phyloP scores from a whole-genome alignment of 2,113 vertebrate genomes.

The Peromyscus californicus region DNA sequence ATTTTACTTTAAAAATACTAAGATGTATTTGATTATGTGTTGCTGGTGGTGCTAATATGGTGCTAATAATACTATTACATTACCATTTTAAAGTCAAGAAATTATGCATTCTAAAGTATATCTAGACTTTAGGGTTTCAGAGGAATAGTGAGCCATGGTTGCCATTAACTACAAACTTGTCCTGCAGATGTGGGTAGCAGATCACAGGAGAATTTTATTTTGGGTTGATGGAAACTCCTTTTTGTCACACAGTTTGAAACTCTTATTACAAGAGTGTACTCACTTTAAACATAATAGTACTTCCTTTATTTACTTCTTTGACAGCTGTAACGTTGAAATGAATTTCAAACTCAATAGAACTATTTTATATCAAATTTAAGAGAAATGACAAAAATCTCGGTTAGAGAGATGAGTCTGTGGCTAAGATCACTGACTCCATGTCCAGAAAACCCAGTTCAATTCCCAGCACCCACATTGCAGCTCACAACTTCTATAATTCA shows the following conservation, averaged over 20 bases:
- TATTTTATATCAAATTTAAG: constrained; percentile 32
- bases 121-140: neutral
- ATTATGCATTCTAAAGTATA: constrained; percentile 30
- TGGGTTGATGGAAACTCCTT: constrained; percentile 45
- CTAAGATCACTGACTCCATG: neutral
- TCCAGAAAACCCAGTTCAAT: neutral
- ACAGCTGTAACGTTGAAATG: constrained; percentile 39
- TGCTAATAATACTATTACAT: neutral
- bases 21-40: neutral
- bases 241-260: constrained; percentile 45
- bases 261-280: constrained; percentile 22
- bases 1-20: constrained; percentile 37
- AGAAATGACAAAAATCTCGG: neutral
- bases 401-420: neutral
- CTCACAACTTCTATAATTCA: neutral
- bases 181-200: constrained; percentile 6
- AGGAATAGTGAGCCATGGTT: neutral
- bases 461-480: neutral
- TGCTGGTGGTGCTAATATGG: neutral
- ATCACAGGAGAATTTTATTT: constrained; percentile 54
- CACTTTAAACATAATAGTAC: constrained; percentile 35
- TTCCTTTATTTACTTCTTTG: constrained; percentile 54
- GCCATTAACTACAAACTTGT: neutral
- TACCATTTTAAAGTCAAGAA: constrained; percentile 50
- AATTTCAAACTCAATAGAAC: constrained; percentile 46